Evolutionary conservation across 2,113 vertebrate genomes (phyloP), one percentile per base, ranked within the genome.

Genomic region (Monarcha castaneiventris): DNA sequence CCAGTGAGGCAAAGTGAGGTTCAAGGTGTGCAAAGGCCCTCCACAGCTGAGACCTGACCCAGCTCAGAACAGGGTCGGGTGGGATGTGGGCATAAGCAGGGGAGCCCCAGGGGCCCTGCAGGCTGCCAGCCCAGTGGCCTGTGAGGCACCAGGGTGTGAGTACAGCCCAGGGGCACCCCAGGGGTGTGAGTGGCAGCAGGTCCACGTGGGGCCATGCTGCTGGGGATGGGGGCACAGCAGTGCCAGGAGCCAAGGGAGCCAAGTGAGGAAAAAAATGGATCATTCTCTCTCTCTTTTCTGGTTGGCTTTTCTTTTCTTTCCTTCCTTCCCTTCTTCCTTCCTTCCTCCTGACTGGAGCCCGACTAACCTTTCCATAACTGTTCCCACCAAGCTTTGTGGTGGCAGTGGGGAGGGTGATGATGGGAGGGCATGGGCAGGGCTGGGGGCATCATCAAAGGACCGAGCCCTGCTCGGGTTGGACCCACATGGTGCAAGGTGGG

Each of bases 291-390:
- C 90, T 96, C 79, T 92, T 93, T 90, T 93, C 93, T 97, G 89
- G 82, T 97, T 92, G 87, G 35, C 92, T 97, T 97, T 95, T 96
- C 96, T 90, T 96, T 94, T 64, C 83, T 96, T 94, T 94, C 72
- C 80, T 96, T 96, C 66, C 35, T 72, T 64, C 72, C 80, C 95
- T 96, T 58, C 35, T 72, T 64, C 95, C 74, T 96, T 97, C 94
- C 72, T 96, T 97, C 58, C 64, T 95, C 77, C 79, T 96, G 11
- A 87, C 69, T 94, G 94, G 84, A 94, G 96, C 95, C 96, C 95
- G 33, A 97, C 97, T 97, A 88, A 94, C 80, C 80, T 88, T 90
- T 95, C 90, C 35, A 9, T 93, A 88, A 93, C 87, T 3, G 37
- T 54, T 90, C 77, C 89, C 95, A 87, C 90, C 44, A 11, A 90